phyloP scores from a whole-genome alignment of 2,797 vertebrate genomes.

The Cyprinodon diabolis region DNA sequence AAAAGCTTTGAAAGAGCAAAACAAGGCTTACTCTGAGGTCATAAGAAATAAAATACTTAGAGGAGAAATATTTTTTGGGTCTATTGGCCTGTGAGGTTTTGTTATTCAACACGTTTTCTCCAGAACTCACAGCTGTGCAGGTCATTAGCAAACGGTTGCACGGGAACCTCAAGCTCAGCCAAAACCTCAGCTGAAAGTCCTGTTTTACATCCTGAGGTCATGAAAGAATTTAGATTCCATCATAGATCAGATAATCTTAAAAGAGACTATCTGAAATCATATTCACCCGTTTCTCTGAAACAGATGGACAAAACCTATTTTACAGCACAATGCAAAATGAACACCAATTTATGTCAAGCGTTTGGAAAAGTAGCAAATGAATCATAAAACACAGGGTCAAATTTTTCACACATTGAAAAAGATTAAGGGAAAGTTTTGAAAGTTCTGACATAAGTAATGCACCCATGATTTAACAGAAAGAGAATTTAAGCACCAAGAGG shows the following conservation, averaged over 20 bases:
- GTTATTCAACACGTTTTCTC: constrained; percentile 74
- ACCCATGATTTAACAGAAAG: not conserved
- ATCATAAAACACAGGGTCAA: not conserved
- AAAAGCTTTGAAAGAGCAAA: constrained; percentile 42
- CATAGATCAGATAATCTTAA: not conserved
- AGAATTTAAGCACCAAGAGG: not conserved
- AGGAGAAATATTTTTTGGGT: constrained; percentile 45
- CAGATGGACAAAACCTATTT: too few species aligned
- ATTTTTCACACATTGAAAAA: not conserved
- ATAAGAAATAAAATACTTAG: constrained; percentile 55
- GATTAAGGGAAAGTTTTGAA: not conserved
- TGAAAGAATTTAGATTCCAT: constrained; percentile 30
- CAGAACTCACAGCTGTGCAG: constrained; percentile 80
- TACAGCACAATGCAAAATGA: too few species aligned
- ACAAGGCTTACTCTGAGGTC: constrained; percentile 31
- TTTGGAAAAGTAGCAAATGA: not conserved
- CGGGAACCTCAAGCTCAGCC: constrained; percentile 69
- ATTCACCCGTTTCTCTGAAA: too few species aligned
- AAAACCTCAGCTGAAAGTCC: constrained; percentile 53
- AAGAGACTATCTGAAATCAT: not conserved
- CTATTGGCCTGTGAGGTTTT: constrained; percentile 53
- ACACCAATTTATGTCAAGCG: not conserved
- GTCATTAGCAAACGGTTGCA: constrained; percentile 79
- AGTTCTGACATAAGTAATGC: not conserved
- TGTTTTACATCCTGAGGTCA: constrained; percentile 62